phyloP scores from a whole-genome alignment of 2,888 invertebrate genomes.

The Drosophila lacicola region DNA sequence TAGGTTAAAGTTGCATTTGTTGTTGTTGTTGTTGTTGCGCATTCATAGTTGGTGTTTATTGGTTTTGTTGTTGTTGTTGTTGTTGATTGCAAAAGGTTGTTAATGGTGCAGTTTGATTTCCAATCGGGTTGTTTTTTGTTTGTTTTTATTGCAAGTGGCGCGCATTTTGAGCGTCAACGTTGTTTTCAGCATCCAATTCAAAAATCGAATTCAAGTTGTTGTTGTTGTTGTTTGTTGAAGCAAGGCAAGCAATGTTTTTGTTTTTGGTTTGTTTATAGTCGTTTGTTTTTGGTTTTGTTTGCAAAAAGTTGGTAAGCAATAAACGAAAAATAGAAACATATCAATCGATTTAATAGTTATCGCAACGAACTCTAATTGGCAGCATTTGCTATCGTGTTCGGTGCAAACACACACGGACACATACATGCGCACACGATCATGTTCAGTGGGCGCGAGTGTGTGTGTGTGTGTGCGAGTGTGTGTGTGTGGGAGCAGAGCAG shows the following conservation, averaged over 20 bases:
- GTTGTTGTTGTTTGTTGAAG: slow-evolving; percentile 57
- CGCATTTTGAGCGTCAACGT: slow-evolving; percentile 21
- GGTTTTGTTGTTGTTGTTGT: slow-evolving; percentile 19
- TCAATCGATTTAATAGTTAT: slow-evolving; percentile 59
- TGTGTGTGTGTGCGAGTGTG: slow-evolving; percentile 2
- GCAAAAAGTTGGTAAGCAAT: slow-evolving; percentile 46
- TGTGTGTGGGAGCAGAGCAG: slow-evolving; percentile 30
- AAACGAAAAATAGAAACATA: slow-evolving; percentile 59
- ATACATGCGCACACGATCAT: neutral
- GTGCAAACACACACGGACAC: slow-evolving; percentile 26
- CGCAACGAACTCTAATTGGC: slow-evolving; percentile 47
- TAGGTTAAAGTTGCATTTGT: slow-evolving; percentile 34
- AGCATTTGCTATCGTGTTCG: slow-evolving; percentile 36
- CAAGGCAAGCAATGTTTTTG: slow-evolving; percentile 68
- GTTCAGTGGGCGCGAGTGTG: neutral
- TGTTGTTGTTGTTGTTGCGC: slow-evolving; percentile 43
- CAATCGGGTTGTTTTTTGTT: slow-evolving; percentile 39
- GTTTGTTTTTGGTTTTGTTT: slow-evolving; percentile 35
- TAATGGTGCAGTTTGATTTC: slow-evolving; percentile 41
- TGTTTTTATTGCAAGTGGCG: slow-evolving; percentile 25
- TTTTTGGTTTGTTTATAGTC: slow-evolving; percentile 24
- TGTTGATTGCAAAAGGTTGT: slow-evolving; percentile 33
- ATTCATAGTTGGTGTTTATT: slow-evolving; percentile 52
- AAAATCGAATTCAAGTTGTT: slow-evolving; percentile 48
- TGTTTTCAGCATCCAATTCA: slow-evolving; percentile 48